Percentiles rank a stretch among this genome's conserved stretches.
Conservation (phyloP, 2,888 invertebrate species). For the Eumacrocentrus americanus region DNA sequence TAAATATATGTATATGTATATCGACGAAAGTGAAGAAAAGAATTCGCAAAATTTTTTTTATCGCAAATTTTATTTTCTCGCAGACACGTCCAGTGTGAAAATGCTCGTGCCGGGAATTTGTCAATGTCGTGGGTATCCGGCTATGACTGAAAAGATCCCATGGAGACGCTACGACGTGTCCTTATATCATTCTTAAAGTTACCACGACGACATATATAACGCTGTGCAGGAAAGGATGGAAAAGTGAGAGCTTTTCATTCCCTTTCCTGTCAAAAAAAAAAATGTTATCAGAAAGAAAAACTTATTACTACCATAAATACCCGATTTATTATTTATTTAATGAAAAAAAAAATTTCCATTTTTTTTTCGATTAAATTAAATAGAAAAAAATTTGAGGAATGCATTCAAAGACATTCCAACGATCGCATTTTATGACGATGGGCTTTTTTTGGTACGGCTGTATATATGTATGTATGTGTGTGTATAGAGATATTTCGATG, state of each 20-base stretch:
- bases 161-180: conserved; percentile 32
- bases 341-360: too few species aligned
- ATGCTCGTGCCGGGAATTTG: not conserved
- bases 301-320: not conserved
- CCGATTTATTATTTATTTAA: not conserved
- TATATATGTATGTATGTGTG: too few species aligned
- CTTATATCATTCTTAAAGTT: conserved; percentile 38
- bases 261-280: not conserved
- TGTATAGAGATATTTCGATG: not conserved
- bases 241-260: not conserved
- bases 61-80: too few species aligned
- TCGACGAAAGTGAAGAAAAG: not conserved
- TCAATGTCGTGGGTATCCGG: conserved; percentile 5
- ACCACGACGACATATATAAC: conserved; percentile 4
- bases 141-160: conserved; percentile 5
- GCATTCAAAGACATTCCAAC: not conserved
- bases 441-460: not conserved
- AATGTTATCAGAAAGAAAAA: not conserved
- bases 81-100: not conserved
- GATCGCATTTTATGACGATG: not conserved
- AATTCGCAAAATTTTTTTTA: too few species aligned
- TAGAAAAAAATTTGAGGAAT: not conserved
- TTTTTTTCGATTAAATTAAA: too few species aligned
- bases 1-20: too few species aligned
- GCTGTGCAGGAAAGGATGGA: not conserved